Conservation (phyloP, 1,140 invertebrate species). For the Trichonephila inaurata region DNA sequence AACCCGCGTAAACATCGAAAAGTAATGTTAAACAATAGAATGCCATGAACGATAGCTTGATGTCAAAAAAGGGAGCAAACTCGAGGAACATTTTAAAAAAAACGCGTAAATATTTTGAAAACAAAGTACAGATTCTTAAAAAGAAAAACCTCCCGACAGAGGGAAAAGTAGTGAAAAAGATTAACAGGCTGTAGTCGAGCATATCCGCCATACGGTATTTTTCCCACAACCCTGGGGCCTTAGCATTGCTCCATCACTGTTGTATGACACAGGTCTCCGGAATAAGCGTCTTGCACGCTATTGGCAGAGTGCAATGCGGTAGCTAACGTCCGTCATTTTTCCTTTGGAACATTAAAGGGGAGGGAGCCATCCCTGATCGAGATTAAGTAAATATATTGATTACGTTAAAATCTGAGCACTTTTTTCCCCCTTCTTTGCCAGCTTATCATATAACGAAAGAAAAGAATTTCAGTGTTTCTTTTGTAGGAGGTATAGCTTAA, state of each 20-base stretch:
- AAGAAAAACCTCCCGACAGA: constrained; percentile 10
- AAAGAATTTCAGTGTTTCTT: neutral
- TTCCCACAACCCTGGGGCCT: constrained; percentile 52
- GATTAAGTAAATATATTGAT: constrained; percentile 74
- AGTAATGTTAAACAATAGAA: constrained; percentile 32
- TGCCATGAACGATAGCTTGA: neutral
- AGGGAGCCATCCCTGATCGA: constrained; percentile 15
- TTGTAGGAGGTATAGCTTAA: constrained; percentile 2
- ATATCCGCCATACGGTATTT: constrained; percentile 39
- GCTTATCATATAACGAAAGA: neutral
- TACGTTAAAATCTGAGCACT: constrained; percentile 49
- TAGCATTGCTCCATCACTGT: constrained; percentile 39
- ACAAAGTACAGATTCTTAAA: constrained; percentile 45
- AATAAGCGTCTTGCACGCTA: constrained; percentile 60
- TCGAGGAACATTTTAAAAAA: neutral
- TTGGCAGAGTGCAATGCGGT: neutral
- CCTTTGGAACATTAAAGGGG: constrained; percentile 53
- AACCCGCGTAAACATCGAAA: neutral
- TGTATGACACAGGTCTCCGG: constrained; percentile 35
- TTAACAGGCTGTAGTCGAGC: constrained; percentile 39
- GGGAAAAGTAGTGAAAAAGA: constrained; percentile 50
- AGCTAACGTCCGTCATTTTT: constrained; percentile 52
- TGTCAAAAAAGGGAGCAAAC: constrained; percentile 1
- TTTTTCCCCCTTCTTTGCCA: constrained; percentile 35
- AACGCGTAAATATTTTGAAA: constrained; percentile 47